Base-by-base conservation (phyloP, 1,140 invertebrate species). In the Nephotettix cincticeps region DNA sequence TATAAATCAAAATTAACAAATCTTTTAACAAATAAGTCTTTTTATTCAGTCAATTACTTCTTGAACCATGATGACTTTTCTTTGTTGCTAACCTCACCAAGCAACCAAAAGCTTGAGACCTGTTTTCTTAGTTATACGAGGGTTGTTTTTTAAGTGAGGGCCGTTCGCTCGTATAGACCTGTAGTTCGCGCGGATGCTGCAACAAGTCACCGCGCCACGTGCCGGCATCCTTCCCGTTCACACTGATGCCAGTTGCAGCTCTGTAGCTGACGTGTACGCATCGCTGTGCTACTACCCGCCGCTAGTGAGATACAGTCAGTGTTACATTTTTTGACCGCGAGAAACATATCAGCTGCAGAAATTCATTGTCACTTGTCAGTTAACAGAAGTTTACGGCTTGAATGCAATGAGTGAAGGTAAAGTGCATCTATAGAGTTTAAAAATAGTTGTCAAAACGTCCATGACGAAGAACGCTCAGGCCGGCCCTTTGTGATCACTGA, bases 401-500 rank as follows among this genome's bases (percentile, higher is more conserved):
- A 51, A 51, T 23, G 47, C 47, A 51, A 51, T 51, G 47, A 51
- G 47, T 51, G 47, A 51, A 51, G 17, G 47, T 51, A 36, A 36
- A 36, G 47, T 51, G 47, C n/a, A n/a, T 9, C 17, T 11, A 51
- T 51, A 51, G 47, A 51, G 47, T 51, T 51, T 51, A 51, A 51
- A 51, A 23, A 51, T 23, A n/a, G 47, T n/a, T 51, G 47, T 23
- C 17, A 51, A 51, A 51, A n/a, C 21, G 47, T 51, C 47, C 47
- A 51, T 51, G 47, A 51, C 47, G 47, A 51, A 51, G 47, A 51
- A 51, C 47, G 21, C 47, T 51, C 4, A 51, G 47, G 47, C 47
- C 47, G 47, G 47, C 47, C 47, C 47, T 51, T n/a, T 51, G 47
- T 51, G 47, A 51, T 51, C 47, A 51, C 47, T 51, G 47, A 51